phyloP scores from a whole-genome alignment of 2,113 vertebrate genomes.

The Podarcis muralis region DNA sequence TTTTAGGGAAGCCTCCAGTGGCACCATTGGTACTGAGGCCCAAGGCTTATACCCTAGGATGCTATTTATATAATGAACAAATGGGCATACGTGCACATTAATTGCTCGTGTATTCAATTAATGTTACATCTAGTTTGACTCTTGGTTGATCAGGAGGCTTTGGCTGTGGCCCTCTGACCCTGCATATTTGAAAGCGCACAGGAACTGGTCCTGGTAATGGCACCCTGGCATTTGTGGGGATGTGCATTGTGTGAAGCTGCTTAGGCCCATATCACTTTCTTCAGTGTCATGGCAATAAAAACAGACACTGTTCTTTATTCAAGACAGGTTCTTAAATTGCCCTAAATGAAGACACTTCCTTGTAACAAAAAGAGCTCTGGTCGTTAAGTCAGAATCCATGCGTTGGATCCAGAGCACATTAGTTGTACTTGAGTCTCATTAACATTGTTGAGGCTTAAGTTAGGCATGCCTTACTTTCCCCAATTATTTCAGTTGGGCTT shows the following conservation, averaged over 20 bases:
- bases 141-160: background rate
- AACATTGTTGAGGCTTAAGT: background rate
- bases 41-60: background rate
- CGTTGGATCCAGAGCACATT: background rate
- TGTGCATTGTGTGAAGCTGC: background rate
- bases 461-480: background rate
- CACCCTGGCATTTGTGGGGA: background rate
- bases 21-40: background rate
- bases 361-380: background rate
- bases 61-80: background rate
- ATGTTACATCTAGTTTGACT: background rate
- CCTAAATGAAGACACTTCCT: background rate
- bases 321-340: conserved; percentile 3
- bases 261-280: no score
- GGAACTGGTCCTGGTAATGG: background rate
- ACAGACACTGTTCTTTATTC: background rate
- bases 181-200: background rate
- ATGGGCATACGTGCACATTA: background rate
- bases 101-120: background rate
- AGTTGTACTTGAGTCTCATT: background rate
- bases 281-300: background rate
- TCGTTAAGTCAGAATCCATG: background rate
- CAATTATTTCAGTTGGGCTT: no score
- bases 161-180: background rate
- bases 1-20: background rate